Evolutionary conservation across 2,797 vertebrate genomes (phyloP).

Genomic region (Tinamus major): DNA sequence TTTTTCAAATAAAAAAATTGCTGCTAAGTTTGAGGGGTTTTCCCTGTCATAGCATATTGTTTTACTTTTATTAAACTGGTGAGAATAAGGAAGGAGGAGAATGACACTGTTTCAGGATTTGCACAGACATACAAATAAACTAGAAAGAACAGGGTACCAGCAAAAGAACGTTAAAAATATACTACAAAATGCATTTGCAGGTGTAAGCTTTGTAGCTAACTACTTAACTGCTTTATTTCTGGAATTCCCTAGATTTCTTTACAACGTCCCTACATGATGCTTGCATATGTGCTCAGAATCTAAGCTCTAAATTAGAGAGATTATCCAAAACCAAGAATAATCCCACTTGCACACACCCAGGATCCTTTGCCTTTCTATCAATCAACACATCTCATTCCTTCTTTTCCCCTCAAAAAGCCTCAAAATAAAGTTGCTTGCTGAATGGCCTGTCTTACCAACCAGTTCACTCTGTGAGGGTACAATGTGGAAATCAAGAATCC

Average conservation of each 20-base stretch:
- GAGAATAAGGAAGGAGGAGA: slow-evolving; percentile 30
- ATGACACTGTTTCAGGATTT: neutral
- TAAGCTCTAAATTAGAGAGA: neutral
- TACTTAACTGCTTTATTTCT: slow-evolving; percentile 42
- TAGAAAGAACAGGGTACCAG: neutral
- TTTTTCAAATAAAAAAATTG: neutral
- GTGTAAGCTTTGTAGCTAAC: slow-evolving; percentile 33
- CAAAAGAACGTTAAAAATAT: slow-evolving; percentile 25
- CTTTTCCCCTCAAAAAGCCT: neutral
- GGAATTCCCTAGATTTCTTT: slow-evolving; percentile 26
- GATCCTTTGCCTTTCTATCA: neutral
- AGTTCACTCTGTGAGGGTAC: neutral
- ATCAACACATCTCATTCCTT: neutral
- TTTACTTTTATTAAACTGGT: slow-evolving; percentile 6
- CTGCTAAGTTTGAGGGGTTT: neutral
- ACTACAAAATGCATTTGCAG: slow-evolving; percentile 32
- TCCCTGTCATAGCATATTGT: neutral
- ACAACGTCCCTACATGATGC: neutral
- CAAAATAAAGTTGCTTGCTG: neutral
- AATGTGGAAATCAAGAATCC: neutral
- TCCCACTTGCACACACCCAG: neutral
- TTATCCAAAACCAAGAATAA: neutral
- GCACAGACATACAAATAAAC: neutral
- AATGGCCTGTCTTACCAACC: neutral
- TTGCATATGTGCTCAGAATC: neutral